These are phyloP conservation scores for Aphelinus certus DNA, from an alignment of 1,140 invertebrate genomes.

Conservation along the genomic window DNA sequence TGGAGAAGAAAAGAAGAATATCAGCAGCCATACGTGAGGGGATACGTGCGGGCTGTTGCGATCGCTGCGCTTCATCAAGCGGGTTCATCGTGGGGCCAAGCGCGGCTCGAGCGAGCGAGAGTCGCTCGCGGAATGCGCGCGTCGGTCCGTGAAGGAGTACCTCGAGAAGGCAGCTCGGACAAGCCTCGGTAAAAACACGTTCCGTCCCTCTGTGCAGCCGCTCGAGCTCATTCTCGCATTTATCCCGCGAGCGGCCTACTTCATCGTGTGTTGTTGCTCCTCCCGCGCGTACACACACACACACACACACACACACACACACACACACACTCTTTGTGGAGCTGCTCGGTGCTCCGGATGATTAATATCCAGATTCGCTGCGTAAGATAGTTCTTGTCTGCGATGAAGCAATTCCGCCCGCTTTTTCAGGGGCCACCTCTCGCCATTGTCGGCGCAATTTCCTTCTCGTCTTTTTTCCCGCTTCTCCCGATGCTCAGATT, in stretches of 20 bases:
- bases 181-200: conserved; percentile 58
- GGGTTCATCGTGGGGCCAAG: conserved; percentile 55
- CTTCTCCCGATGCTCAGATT: too few species aligned
- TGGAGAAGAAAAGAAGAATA: neutral
- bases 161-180: conserved; percentile 17
- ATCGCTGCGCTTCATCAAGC: conserved; percentile 58
- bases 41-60: conserved; percentile 46
- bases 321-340: too few species aligned
- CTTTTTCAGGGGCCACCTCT: conserved; percentile 48
- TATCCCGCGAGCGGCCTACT: neutral
- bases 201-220: conserved; percentile 43
- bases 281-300: neutral
- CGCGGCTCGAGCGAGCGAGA: conserved; percentile 3
- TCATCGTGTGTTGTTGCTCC: conserved; percentile 1
- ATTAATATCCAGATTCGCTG: conserved; percentile 60
- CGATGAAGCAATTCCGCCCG: conserved; percentile 61
- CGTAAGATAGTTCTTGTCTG: conserved; percentile 57
- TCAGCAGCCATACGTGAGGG: conserved; percentile 19
- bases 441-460: neutral
- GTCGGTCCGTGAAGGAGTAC: conserved; percentile 50
- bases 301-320: too few species aligned
- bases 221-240: conserved; percentile 42
- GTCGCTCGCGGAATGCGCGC: conserved; percentile 52
- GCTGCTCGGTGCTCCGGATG: conserved; percentile 25
- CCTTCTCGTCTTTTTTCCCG: too few species aligned